A percentile compares a stretch with the other conserved stretches of the same genome.
Conservation (phyloP, 2,113 vertebrate genomes). For the Pseudorectes ferrugineus region DNA sequence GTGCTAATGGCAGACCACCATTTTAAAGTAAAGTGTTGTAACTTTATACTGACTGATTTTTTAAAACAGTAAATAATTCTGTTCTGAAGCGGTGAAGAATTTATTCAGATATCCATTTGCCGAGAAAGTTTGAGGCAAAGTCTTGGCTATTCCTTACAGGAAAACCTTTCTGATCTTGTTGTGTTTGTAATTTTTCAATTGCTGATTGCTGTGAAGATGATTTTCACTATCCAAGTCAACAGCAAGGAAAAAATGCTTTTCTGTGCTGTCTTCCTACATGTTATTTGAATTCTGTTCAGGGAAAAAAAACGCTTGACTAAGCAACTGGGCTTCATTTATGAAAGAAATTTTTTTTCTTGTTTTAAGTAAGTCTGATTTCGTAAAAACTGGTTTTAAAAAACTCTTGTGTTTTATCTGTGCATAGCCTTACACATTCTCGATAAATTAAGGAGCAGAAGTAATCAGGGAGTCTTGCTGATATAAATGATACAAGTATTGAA, state of each 20-base stretch:
- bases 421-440: not conserved
- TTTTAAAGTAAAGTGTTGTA: not conserved
- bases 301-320: not conserved
- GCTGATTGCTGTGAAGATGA: conserved; percentile 60
- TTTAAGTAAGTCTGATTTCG: not conserved
- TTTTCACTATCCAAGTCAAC: conserved; percentile 45
- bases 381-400: not conserved
- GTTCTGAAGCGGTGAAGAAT: conserved; percentile 37
- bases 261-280: not conserved
- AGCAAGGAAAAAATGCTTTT: conserved; percentile 10
- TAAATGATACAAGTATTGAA: not conserved
- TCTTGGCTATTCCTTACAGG: conserved; percentile 22
- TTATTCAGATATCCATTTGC: conserved; percentile 34
- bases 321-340: not conserved
- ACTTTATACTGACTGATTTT: not conserved
- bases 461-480: not conserved
- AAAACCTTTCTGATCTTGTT: conserved; percentile 4
- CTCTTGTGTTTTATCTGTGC: not conserved
- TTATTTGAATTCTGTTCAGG: not conserved
- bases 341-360: not conserved
- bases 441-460: not conserved
- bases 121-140: conserved; percentile 65
- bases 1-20: not conserved
- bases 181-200: conserved; percentile 54
- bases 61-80: not conserved